Percentiles rank a stretch among this genome's conserved stretches.
Conservation (phyloP, 1,140 invertebrate species). For the Drosophila grimshawi region DNA sequence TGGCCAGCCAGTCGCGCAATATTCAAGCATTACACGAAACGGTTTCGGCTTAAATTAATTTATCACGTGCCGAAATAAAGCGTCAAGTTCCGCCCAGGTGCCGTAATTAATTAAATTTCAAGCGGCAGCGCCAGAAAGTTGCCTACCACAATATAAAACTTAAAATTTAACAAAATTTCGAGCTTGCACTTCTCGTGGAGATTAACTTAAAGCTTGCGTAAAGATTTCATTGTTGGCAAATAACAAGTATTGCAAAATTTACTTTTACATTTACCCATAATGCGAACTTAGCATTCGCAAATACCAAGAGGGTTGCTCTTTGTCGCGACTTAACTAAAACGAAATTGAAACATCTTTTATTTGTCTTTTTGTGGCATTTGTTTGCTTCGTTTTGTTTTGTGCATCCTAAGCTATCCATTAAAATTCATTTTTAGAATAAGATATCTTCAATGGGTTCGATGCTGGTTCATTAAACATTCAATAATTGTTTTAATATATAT, state of each 20-base stretch:
- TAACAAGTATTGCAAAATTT: neutral
- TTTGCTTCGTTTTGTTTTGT: too few species aligned
- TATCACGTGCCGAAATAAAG: constrained; percentile 80
- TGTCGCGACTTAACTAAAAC: too few species aligned
- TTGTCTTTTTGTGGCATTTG: too few species aligned
- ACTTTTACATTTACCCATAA: too few species aligned
- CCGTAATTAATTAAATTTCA: constrained; percentile 76
- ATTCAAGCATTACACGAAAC: constrained; percentile 69
- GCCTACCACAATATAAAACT: constrained; percentile 16
- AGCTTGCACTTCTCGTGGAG: neutral
- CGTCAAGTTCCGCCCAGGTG: constrained; percentile 38
- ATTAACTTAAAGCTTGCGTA: constrained; percentile 42
- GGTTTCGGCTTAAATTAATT: constrained; percentile 74
- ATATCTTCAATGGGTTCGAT: too few species aligned
- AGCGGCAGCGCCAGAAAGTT: constrained; percentile 44
- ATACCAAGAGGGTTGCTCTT: too few species aligned
- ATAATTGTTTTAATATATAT: too few species aligned
- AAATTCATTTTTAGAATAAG: too few species aligned
- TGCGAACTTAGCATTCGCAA: too few species aligned
- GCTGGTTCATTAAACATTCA: too few species aligned
- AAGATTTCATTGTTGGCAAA: neutral
- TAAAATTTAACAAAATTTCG: constrained; percentile 17
- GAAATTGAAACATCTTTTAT: too few species aligned
- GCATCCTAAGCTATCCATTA: too few species aligned
- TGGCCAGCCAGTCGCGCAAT: constrained; percentile 23